These are phyloP conservation scores for Chaunax sp. DNA, from an alignment of 2,797 vertebrate species.

Conservation along the genomic window DNA sequence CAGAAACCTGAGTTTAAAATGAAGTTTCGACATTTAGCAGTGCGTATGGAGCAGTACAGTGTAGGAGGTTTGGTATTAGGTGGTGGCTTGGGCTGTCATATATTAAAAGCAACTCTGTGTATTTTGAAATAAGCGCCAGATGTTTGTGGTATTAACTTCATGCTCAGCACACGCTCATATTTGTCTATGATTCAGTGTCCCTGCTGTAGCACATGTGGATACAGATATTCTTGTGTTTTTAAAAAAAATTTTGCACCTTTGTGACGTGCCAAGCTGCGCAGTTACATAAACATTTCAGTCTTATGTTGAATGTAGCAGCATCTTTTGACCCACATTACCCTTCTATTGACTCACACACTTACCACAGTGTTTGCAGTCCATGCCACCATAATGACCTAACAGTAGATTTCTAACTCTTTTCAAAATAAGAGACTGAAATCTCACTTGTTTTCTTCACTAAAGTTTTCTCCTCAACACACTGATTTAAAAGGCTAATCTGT, in stretches of 20 bases:
- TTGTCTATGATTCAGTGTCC: constrained; percentile 2
- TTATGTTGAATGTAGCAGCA: constrained; percentile 3
- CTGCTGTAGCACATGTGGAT: background rate
- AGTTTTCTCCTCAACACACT: background rate
- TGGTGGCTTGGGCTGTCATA: background rate
- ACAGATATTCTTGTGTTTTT: background rate
- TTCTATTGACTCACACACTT: no score
- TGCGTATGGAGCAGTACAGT: background rate
- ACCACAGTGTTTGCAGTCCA: background rate
- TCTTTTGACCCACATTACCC: background rate
- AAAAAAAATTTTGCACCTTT: constrained; percentile 1
- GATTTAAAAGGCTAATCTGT: background rate
- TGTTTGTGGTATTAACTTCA: constrained; percentile 3
- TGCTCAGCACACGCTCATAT: constrained; percentile 14
- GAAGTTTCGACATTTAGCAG: constrained; percentile 17
- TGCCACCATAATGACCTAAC: background rate
- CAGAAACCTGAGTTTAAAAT: background rate
- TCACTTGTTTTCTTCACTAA: background rate
- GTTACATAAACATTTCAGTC: background rate
- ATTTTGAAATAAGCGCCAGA: constrained; percentile 9
- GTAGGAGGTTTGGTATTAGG: background rate
- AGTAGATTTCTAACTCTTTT: background rate
- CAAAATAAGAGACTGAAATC: background rate
- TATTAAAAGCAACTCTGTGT: background rate
- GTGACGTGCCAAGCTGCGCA: constrained; percentile 9